phyloP scores from a whole-genome alignment of 2,888 invertebrate genomes.

The Cephus rjabovi region DNA sequence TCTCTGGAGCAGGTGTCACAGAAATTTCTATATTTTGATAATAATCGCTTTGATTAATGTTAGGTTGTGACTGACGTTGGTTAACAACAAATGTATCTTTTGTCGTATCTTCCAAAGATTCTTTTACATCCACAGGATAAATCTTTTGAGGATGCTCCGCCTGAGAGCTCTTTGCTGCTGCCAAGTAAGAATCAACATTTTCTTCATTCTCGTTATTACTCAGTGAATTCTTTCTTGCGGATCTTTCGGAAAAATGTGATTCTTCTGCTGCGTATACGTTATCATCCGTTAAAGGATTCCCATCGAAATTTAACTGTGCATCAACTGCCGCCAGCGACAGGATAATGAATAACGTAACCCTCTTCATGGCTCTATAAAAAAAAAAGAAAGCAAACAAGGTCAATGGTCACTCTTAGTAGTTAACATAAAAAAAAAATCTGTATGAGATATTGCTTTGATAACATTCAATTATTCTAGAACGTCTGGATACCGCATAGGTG shows the following conservation, averaged over 20 bases:
- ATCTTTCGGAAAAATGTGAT: constrained; percentile 41
- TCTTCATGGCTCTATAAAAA: constrained; percentile 40
- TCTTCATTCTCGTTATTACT: not conserved
- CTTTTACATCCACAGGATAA: constrained; percentile 32
- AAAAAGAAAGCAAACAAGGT: constrained; percentile 3
- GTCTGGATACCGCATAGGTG: too few relatives aligned
- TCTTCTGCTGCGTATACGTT: constrained; percentile 59
- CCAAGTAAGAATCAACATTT: constrained; percentile 18
- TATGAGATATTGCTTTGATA: too few relatives aligned
- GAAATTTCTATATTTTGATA: too few relatives aligned
- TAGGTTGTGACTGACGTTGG: not conserved
- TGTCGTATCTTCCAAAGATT: not conserved
- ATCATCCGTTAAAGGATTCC: constrained; percentile 58
- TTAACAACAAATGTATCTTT: not conserved
- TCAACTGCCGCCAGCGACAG: constrained; percentile 6
- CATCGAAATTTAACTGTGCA: constrained; percentile 57
- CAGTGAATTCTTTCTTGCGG: constrained; percentile 31
- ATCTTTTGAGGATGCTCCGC: constrained; percentile 31
- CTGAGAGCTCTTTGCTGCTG: constrained; percentile 15
- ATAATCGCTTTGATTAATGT: too few relatives aligned
- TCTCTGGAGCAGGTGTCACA: not conserved
- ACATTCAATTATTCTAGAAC: too few relatives aligned
- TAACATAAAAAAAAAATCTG: not conserved
- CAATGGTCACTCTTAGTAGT: too few relatives aligned
- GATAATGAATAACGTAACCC: constrained; percentile 14